Conservation (phyloP, 30 jellyfish, hydroid and myxozoan species). For the Calvadosia cruxmelitensis region DNA sequence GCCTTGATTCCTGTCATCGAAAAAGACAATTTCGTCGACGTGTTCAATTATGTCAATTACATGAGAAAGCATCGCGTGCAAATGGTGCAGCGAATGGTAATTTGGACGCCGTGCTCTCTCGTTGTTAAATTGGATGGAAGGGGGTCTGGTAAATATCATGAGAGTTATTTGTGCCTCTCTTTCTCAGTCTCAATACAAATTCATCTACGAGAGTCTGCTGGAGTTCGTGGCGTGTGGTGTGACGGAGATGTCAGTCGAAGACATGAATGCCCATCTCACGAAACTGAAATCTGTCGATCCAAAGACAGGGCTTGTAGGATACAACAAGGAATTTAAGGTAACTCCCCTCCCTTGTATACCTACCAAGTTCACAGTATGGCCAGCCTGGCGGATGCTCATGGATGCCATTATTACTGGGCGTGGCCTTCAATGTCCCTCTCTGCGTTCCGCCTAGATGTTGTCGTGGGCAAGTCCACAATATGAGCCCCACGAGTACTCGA, state of each 20-base stretch:
- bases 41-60: conserved; percentile 18
- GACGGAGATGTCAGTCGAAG: conserved; percentile 49
- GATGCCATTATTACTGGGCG: neutral
- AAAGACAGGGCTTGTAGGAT: conserved; percentile 26
- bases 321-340: conserved; percentile 32
- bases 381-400: too few species aligned
- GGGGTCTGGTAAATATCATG: too few species aligned
- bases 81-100: conserved; percentile 54
- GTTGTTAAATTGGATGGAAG: too few species aligned
- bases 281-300: conserved; percentile 13
- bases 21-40: conserved; percentile 28
- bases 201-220: conserved; percentile 45
- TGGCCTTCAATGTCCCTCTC: neutral
- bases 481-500: conserved; percentile 26
- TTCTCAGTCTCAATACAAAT: conserved; percentile 39
- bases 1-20: conserved; percentile 29
- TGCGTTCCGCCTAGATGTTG: conserved; percentile 9
- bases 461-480: conserved; percentile 16
- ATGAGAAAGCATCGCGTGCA: conserved; percentile 35
- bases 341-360: too few species aligned
- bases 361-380: too few species aligned
- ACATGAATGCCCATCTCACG: conserved; percentile 17
- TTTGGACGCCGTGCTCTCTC: too few species aligned
- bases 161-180: too few species aligned
- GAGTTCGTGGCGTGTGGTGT: conserved; percentile 56